These are phyloP conservation scores for Sprattus sprattus DNA, from an alignment of 2,113 vertebrate genomes.

Conservation along the genomic window DNA sequence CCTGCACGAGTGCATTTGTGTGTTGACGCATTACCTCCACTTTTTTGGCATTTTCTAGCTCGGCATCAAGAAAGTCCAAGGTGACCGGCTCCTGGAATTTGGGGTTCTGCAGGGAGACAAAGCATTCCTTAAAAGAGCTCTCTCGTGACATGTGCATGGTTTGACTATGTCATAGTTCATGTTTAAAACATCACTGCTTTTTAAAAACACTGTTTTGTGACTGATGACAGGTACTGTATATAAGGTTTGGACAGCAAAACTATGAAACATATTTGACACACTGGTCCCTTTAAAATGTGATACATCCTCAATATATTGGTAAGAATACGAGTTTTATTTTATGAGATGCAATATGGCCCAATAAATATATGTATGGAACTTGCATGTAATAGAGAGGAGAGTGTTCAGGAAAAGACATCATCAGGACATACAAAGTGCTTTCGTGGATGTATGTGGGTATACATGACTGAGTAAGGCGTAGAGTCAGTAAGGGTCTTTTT, in stretches of 20 bases:
- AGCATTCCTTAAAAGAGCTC: not conserved
- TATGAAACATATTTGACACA: constrained; percentile 14
- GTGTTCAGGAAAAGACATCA: not conserved
- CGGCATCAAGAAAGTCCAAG: constrained; percentile 92
- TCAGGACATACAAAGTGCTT: not conserved
- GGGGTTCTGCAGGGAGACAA: constrained; percentile 79
- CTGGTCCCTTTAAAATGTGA: constrained; percentile 12
- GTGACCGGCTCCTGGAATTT: constrained; percentile 99
- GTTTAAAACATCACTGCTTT: not conserved
- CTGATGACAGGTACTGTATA: constrained; percentile 1
- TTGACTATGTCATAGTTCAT: not conserved
- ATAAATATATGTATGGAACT: not conserved
- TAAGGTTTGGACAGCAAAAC: not conserved
- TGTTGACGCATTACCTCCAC: constrained; percentile 77
- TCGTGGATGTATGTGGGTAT: not conserved
- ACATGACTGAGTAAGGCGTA: not conserved
- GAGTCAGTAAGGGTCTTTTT: not conserved
- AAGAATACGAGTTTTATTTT: constrained; percentile 10
- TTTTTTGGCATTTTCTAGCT: constrained; percentile 95
- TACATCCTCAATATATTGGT: constrained; percentile 16
- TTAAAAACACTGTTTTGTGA: not conserved
- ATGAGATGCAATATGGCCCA: constrained; percentile 6
- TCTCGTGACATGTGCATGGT: not conserved
- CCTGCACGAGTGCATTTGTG: not conserved
- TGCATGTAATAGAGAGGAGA: not conserved